phyloP scores from a whole-genome alignment of 2,888 invertebrate genomes.

The Tetranychus piercei region DNA sequence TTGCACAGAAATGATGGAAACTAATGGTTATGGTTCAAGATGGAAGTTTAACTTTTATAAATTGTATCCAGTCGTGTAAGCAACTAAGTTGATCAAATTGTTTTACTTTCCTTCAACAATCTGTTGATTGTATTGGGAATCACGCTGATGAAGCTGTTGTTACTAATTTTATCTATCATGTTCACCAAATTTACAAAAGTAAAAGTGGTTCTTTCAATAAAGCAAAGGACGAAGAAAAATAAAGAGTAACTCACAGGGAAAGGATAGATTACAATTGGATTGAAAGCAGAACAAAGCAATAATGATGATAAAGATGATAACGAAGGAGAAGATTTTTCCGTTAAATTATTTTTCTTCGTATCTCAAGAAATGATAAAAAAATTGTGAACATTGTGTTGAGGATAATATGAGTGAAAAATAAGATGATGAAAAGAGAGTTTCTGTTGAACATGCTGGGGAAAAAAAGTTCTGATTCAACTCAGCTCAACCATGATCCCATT shows the following conservation, averaged over 20 bases:
- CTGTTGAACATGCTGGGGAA: neutral
- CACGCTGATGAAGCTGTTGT: no score
- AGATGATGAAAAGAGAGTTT: neutral
- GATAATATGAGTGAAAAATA: neutral
- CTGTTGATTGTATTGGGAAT: neutral
- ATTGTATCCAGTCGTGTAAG: no score
- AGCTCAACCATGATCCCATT: neutral
- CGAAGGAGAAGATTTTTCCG: neutral
- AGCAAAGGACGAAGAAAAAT: neutral
- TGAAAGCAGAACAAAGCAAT: neutral
- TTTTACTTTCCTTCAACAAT: neutral
- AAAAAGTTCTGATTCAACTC: conserved; percentile 1
- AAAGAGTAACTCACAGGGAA: neutral
- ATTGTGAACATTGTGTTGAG: neutral
- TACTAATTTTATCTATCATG: neutral
- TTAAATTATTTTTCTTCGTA: neutral
- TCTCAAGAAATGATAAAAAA: neutral
- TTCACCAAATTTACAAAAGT: neutral
- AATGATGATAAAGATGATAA: neutral
- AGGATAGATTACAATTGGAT: neutral
- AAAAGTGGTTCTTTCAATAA: neutral
- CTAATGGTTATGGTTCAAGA: no score
- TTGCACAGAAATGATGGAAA: no score
- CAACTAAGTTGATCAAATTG: neutral
- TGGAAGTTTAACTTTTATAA: no score